Conservation (phyloP, 2,888 invertebrate species). For the Rhopalosiphum nymphaeae region DNA sequence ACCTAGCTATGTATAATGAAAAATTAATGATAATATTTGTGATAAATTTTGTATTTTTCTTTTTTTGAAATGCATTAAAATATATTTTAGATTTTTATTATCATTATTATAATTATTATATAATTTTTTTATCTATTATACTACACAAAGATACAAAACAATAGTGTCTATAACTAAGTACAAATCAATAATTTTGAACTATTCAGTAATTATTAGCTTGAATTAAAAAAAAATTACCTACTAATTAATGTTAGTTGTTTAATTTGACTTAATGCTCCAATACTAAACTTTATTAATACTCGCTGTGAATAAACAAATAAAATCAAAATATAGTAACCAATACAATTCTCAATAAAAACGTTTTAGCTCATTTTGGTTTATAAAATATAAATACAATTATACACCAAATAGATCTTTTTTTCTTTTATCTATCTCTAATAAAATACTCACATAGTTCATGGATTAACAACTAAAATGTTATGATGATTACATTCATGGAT, state of each 20-base stretch:
- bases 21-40: neutral
- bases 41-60: neutral
- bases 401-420: neutral
- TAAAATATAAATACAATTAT: neutral
- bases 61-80: neutral
- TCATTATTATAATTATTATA: neutral
- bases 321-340: neutral
- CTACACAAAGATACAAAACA: neutral
- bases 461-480: neutral
- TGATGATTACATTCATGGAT: neutral
- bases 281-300: neutral
- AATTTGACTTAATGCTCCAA: neutral
- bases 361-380: neutral
- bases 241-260: neutral
- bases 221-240: neutral
- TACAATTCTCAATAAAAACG: neutral
- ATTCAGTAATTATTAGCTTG: neutral
- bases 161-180: neutral
- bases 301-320: neutral
- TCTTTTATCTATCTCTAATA: neutral
- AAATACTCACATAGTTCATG: neutral
- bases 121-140: neutral
- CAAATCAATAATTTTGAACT: neutral
- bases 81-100: neutral
- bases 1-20: neutral